phyloP scores from a whole-genome alignment of 2,113 vertebrate species.

The Platanista minor region DNA sequence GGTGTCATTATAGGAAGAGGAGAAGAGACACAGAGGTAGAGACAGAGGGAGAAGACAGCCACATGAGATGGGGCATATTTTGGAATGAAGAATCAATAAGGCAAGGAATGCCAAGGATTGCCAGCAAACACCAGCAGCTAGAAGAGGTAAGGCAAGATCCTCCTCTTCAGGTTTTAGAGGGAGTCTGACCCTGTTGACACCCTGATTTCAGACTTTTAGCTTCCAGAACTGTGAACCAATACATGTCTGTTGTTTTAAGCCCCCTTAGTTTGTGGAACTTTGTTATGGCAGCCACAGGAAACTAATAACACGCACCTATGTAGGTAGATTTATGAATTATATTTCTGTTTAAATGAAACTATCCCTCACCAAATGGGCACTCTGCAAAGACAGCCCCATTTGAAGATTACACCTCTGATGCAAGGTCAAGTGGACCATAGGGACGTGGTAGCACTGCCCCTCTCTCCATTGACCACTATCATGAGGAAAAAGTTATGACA shows the following conservation, averaged over 20 bases:
- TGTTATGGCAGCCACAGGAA: background rate
- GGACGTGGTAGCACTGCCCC: rapidly evolving
- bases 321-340: background rate
- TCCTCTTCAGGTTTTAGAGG: background rate
- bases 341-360: background rate
- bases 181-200: background rate
- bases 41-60: background rate
- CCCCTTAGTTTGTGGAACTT: background rate
- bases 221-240: background rate
- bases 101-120: background rate
- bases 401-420: background rate
- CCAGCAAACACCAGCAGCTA: background rate
- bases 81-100: background rate
- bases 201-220: background rate
- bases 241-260: background rate
- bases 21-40: background rate
- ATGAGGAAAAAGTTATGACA: background rate
- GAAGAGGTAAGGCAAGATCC: background rate
- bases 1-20: background rate
- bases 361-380: background rate
- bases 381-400: background rate
- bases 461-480: too few relatives aligned
- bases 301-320: background rate
- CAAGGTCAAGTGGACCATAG: too few relatives aligned
- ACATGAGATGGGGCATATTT: rapidly evolving